A percentile compares a stretch with the other conserved stretches of the same genome.
Evolutionary conservation across 2,113 vertebrate species (phyloP).

Genomic region (Tetraodon nigroviridis): DNA sequence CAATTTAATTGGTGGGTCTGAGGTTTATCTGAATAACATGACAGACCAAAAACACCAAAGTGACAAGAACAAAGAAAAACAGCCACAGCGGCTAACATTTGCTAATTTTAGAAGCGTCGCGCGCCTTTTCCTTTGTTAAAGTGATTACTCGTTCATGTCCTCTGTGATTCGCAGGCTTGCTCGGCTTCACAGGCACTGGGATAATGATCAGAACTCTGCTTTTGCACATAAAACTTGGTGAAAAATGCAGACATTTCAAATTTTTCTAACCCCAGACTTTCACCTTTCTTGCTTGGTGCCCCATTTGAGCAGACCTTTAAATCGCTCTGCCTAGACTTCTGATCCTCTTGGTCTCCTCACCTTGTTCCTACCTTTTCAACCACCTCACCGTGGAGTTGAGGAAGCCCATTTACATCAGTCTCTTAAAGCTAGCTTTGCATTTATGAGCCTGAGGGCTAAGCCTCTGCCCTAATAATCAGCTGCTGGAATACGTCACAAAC

Average conservation of each 20-base stretch:
- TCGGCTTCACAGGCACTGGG: slow-evolving; percentile 5
- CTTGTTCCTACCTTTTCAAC: slow-evolving; percentile 34
- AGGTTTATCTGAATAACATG: slow-evolving; percentile 33
- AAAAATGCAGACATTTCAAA: not conserved
- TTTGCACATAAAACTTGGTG: not conserved
- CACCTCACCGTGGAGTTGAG: slow-evolving; percentile 24
- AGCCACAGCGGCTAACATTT: slow-evolving; percentile 22
- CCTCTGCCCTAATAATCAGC: slow-evolving; percentile 51
- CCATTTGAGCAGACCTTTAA: slow-evolving; percentile 28
- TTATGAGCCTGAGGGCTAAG: slow-evolving; percentile 63
- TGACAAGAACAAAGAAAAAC: slow-evolving; percentile 44
- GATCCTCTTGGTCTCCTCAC: slow-evolving; percentile 44
- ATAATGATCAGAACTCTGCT: slow-evolving; percentile 26
- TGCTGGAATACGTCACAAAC: slow-evolving; percentile 52
- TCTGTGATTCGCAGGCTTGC: slow-evolving; percentile 20
- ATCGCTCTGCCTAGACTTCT: slow-evolving; percentile 30
- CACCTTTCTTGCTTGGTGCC: slow-evolving; percentile 9
- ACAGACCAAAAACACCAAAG: slow-evolving; percentile 34
- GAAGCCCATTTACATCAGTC: slow-evolving; percentile 52
- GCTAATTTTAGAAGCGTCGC: slow-evolving; percentile 48
- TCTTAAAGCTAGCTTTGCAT: slow-evolving; percentile 67
- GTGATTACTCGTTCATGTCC: slow-evolving; percentile 44
- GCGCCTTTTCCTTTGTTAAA: slow-evolving; percentile 51
- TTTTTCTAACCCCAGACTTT: slow-evolving; percentile 12
- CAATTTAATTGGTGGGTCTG: slow-evolving; percentile 69